These are phyloP conservation scores for Ostrea edulis DNA, from an alignment of 1,140 invertebrate species.

Conservation along the genomic window DNA sequence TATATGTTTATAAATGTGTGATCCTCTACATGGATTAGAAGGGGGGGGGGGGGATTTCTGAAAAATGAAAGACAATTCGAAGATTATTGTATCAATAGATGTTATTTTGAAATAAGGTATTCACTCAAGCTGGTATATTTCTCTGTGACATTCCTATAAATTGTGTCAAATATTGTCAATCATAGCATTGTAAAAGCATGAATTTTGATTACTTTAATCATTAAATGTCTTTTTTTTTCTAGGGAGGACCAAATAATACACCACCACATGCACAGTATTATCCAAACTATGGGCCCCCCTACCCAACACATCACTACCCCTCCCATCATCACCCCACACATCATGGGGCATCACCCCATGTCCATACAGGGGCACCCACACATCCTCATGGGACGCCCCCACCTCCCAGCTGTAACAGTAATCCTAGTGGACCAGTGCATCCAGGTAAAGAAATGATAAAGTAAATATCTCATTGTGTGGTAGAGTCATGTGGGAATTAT, in stretches of 20 bases:
- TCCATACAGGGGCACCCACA: constrained; percentile 69
- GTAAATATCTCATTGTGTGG: no score
- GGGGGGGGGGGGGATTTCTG: no score
- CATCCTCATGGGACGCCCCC: constrained; percentile 69
- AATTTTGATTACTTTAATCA: no score
- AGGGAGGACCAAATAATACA: constrained; percentile 76
- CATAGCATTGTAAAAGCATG: not conserved
- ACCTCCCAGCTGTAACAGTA: constrained; percentile 64
- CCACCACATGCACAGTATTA: constrained; percentile 71
- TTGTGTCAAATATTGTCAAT: not conserved
- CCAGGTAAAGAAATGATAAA: constrained; percentile 63
- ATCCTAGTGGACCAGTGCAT: constrained; percentile 73
- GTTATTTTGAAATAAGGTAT: not conserved
- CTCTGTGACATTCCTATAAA: not conserved
- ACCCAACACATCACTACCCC: constrained; percentile 66
- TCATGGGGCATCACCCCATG: constrained; percentile 67
- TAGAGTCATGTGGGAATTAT: no score
- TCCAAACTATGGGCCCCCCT: constrained; percentile 68
- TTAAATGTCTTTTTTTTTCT: constrained; percentile 55
- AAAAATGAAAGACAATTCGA: no score
- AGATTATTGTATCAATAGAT: no score
- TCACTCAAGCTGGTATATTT: not conserved
- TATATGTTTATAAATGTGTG: not conserved
- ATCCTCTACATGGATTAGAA: not conserved
- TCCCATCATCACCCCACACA: constrained; percentile 68